Evolutionary conservation across 1,140 invertebrate species (phyloP).

Genomic region (Polyergus mexicanus): DNA sequence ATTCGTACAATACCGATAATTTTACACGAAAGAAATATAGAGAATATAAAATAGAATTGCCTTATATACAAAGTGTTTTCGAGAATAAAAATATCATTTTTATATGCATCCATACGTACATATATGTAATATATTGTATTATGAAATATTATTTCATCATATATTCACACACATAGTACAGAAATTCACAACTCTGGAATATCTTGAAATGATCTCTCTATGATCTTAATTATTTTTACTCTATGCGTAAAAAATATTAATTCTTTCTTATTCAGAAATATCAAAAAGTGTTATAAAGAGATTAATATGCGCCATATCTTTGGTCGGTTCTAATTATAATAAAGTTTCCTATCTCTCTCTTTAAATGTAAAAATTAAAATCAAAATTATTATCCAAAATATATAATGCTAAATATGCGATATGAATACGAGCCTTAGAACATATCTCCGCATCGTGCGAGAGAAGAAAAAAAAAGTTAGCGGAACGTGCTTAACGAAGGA

Average conservation of each 20-base stretch:
- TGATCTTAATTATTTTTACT: neutral
- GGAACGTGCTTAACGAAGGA: constrained; percentile 33
- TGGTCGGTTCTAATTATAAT: neutral
- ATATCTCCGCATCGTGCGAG: neutral
- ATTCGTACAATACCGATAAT: neutral
- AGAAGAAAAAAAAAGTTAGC: constrained; percentile 8
- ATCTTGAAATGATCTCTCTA: neutral
- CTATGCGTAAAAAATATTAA: neutral
- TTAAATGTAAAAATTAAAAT: neutral
- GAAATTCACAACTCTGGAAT: neutral
- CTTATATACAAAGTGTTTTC: neutral
- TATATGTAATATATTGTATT: too few relatives aligned
- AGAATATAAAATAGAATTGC: neutral
- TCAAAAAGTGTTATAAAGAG: neutral
- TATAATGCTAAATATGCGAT: neutral
- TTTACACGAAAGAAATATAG: neutral
- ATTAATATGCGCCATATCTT: neutral
- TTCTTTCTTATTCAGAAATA: neutral
- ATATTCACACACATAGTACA: neutral
- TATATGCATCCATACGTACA: too few relatives aligned
- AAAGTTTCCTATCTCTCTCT: neutral
- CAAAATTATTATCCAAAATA: neutral
- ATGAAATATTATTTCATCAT: neutral
- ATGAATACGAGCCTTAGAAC: neutral
- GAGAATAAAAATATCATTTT: too few relatives aligned